Conservation (phyloP, 2,797 vertebrate species). For the Betta splendens region DNA sequence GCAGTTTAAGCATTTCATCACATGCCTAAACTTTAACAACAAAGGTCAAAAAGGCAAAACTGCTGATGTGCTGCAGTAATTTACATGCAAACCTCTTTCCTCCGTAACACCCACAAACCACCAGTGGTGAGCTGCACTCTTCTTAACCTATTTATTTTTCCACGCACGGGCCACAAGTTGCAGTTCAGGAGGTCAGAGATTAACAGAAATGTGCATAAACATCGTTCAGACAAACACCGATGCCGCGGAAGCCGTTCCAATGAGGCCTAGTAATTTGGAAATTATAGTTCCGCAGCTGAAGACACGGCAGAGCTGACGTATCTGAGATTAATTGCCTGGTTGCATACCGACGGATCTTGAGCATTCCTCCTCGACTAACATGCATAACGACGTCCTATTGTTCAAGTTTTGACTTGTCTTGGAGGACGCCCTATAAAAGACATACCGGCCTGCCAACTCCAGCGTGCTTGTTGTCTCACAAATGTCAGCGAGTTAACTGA, state of each 20-base stretch:
- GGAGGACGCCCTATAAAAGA: conserved; percentile 60
- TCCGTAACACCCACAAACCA: conserved; percentile 20
- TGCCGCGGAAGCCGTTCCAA: conserved; percentile 52
- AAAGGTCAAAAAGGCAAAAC: conserved; percentile 49
- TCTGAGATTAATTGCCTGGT: conserved; percentile 71
- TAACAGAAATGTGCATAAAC: conserved; percentile 32
- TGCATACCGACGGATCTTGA: conserved; percentile 68
- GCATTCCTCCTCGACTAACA: conserved; percentile 75
- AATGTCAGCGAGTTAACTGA: conserved; percentile 49
- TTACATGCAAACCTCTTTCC: conserved; percentile 38
- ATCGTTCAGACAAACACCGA: conserved; percentile 34
- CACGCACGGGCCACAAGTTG: conserved; percentile 3
- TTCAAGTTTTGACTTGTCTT: conserved; percentile 77
- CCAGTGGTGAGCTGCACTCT: not conserved
- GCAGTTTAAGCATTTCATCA: conserved; percentile 25
- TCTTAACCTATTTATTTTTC: conserved; percentile 31
- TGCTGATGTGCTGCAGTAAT: conserved; percentile 12
- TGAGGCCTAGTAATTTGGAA: conserved; percentile 57
- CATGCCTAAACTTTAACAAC: conserved; percentile 35
- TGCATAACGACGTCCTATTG: conserved; percentile 73
- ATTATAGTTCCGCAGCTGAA: conserved; percentile 55
- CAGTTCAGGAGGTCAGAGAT: conserved; percentile 34
- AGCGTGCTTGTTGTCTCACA: conserved; percentile 46
- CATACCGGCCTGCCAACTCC: conserved; percentile 66
- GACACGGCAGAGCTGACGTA: conserved; percentile 68